These are phyloP conservation scores for Siniperca scherzeri DNA, from an alignment of 2,797 vertebrate genomes.

Conservation along the genomic window DNA sequence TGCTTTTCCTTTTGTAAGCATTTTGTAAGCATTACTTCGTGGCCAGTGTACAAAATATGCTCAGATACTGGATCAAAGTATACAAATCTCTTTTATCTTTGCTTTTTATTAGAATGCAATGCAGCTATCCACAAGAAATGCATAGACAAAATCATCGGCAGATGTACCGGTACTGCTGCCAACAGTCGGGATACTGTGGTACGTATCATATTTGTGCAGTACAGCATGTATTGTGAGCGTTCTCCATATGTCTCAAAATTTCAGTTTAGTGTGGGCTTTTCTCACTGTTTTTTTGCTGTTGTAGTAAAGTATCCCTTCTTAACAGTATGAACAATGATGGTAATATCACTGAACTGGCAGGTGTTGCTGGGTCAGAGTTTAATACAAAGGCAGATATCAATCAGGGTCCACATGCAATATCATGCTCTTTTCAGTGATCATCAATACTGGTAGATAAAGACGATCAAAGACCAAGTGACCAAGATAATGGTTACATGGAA, in stretches of 20 bases:
- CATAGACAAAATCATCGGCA: slow-evolving; percentile 99
- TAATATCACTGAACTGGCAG: slow-evolving; percentile 1
- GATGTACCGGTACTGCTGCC: slow-evolving; percentile 97
- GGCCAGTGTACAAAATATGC: not conserved
- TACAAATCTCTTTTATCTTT: slow-evolving; percentile 24
- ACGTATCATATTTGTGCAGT: slow-evolving; percentile 61
- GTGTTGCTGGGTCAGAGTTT: slow-evolving; percentile 27
- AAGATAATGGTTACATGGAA: slow-evolving; percentile 36
- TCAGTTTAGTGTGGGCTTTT: slow-evolving; percentile 29
- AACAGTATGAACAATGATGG: slow-evolving; percentile 5
- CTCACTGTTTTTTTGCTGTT: slow-evolving; percentile 12
- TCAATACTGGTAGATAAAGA: slow-evolving; percentile 42
- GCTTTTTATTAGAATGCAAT: slow-evolving; percentile 92
- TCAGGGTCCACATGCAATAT: slow-evolving; percentile 23
- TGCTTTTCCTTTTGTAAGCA: not conserved
- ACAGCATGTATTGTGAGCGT: slow-evolving; percentile 33
- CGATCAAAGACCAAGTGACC: slow-evolving; percentile 38
- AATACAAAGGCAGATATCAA: slow-evolving; percentile 15
- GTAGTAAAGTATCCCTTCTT: not conserved
- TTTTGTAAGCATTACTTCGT: not conserved
- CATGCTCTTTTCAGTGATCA: slow-evolving; percentile 14
- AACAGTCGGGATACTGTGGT: slow-evolving; percentile 96
- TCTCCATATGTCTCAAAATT: slow-evolving; percentile 31
- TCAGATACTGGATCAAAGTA: slow-evolving; percentile 8
- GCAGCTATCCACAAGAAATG: slow-evolving; percentile 99